These are phyloP conservation scores for Sebastes diaconus DNA, from an alignment of 2,797 vertebrate genomes.

Conservation along the genomic window DNA sequence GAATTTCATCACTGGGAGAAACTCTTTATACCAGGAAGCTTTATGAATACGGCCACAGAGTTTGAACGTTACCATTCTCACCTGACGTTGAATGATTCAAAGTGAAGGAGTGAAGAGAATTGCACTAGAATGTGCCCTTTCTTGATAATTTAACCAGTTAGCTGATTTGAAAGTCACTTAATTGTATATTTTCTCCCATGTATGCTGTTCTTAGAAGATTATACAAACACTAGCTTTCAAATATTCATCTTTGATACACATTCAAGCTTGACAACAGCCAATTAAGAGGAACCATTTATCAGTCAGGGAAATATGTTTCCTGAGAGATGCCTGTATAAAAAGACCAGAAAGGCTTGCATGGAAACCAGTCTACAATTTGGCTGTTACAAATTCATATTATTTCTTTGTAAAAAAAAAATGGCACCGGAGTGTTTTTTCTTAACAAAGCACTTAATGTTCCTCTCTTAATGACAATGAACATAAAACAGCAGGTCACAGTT, in stretches of 20 bases:
- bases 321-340: neutral
- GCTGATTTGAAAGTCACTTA: neutral
- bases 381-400: conserved; percentile 8
- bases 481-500: conserved; percentile 64
- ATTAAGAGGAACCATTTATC: neutral
- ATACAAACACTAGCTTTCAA: neutral
- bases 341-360: neutral
- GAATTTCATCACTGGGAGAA: no score
- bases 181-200: neutral
- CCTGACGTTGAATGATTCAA: neutral
- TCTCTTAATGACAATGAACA: conserved; percentile 61
- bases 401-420: conserved; percentile 33
- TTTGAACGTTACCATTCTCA: neutral
- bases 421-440: conserved; percentile 12
- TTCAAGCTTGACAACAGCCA: neutral
- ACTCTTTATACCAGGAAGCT: no score
- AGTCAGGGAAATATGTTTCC: neutral
- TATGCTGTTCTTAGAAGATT: neutral
- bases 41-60: no score
- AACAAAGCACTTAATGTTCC: conserved; percentile 44
- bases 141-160: neutral
- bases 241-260: neutral
- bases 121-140: neutral
- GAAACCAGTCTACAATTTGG: conserved; percentile 9
- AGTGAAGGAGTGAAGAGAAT: neutral